Base-by-base conservation (phyloP, 1,140 invertebrate genomes). In the Chymomyza costata region DNA sequence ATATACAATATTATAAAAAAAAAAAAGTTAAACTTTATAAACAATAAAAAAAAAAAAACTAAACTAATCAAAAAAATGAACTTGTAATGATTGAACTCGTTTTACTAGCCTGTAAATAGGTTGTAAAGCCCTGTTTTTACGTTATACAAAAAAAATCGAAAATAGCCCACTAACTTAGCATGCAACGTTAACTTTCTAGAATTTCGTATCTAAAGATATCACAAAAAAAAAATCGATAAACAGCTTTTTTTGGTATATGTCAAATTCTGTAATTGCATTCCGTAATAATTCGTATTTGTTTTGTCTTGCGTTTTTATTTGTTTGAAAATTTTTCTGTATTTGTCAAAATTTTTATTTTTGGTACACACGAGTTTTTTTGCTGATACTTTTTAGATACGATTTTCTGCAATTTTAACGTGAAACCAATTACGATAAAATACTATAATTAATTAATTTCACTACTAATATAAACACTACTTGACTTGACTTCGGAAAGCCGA, bases 61-160 rank as follows among this genome's bases (percentile, higher is more conserved):
- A 16, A 41, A 46, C 18, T 21, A 25, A n/a, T 17, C 3, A 49
- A 14, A 10, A 17, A 31, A 19, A 19, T 28, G 37, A 45, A 21
- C 46, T 28, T 40, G 41, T 47, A 74, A 67, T 81, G 73, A 80
- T 80, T 80, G 60, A 84, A 84, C 82, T 84, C 82, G 82, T 84
- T 84, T 84, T 84, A 84, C 82, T 84, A 84, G 82, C 82, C 82
- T 84, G 82, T 84, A 84, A 84, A 62, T 84, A 82, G 82, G 82
- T 84, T 84, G 82, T 84, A 84, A 84, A 84, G 82, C 82, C 82
- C 78, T 84, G 82, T 84, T 84, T 84, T 80, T 81, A 81, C 73
- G 74, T 81, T 76, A 66, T 61, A 56, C 65, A 56, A 66, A 39
- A 45, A 47, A 45, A 34, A 76, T 51, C 63, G 47, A 65, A 73